Percentiles rank a stretch among this genome's conserved stretches.
Evolutionary conservation across 2,113 vertebrate genomes (phyloP).

Genomic region (Cynocephalus volans): DNA sequence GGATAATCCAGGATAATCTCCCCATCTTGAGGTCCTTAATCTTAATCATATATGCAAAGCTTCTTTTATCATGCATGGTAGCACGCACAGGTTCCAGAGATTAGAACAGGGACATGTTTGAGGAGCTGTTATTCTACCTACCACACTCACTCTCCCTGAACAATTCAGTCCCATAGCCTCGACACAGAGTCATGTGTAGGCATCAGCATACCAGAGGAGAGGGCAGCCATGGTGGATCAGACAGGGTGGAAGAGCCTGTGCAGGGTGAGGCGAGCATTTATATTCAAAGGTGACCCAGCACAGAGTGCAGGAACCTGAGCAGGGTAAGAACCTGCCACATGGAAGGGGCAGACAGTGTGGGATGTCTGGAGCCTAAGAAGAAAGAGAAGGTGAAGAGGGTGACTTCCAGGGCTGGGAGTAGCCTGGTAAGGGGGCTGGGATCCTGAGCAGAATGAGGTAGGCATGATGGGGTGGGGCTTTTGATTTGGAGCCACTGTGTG

Average conservation of each 20-base stretch:
- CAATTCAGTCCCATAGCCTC: background rate
- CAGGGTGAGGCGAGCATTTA: background rate
- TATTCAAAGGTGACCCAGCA: background rate
- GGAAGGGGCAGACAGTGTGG: background rate
- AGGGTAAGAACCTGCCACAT: background rate
- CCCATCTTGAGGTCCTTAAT: background rate
- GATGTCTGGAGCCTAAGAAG: background rate
- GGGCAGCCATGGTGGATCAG: background rate
- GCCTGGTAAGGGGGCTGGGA: no score
- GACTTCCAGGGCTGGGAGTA: no score
- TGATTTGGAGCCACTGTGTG: background rate
- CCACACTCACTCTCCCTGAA: background rate
- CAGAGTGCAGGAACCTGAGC: background rate
- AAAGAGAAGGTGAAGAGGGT: background rate
- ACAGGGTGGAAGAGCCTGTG: background rate
- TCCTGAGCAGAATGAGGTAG: background rate
- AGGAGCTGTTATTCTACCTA: background rate
- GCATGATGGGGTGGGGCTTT: accelerated
- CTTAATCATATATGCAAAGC: background rate
- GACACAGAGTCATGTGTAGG: background rate
- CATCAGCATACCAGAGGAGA: background rate
- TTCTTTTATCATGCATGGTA: background rate
- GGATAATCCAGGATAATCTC: background rate
- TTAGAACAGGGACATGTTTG: background rate
- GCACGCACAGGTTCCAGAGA: background rate